These are phyloP conservation scores for Malthinus flaveolus DNA, from an alignment of 2,888 invertebrate species.

Conservation along the genomic window DNA sequence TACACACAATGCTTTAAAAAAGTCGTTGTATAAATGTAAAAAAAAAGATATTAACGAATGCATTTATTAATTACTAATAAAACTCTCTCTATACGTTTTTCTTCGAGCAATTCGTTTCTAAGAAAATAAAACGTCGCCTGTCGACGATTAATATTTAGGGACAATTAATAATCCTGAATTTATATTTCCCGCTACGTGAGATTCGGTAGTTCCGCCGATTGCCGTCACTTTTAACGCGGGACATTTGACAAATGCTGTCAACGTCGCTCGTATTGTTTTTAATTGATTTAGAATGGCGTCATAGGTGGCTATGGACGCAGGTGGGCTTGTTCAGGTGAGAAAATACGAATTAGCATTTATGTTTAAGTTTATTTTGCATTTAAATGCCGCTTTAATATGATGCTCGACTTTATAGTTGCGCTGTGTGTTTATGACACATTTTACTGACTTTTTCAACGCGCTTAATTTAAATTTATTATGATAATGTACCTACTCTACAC, in stretches of 20 bases:
- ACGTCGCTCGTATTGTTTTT: conserved; percentile 28
- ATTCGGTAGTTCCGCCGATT: conserved; percentile 37
- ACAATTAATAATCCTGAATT: conserved; percentile 40
- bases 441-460: conserved; percentile 29
- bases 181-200: conserved; percentile 44
- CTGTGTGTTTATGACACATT: conserved; percentile 30
- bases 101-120: conserved; percentile 27
- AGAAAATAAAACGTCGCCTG: conserved; percentile 19
- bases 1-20: conserved; percentile 20
- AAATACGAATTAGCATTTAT: conserved; percentile 31
- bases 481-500: conserved; percentile 20
- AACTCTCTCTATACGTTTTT: conserved; percentile 20
- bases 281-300: conserved; percentile 34
- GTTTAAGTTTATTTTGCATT: conserved; percentile 34
- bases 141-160: conserved; percentile 31
- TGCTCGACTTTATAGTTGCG: conserved; percentile 30
- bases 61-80: conserved; percentile 29
- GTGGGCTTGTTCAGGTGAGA: conserved; percentile 35
- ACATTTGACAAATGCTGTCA: conserved; percentile 25
- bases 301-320: conserved; percentile 33
- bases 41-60: conserved; percentile 20
- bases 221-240: conserved; percentile 20
- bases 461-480: conserved; percentile 29
- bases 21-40: conserved; percentile 2
- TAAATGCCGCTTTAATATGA: conserved; percentile 32